Evolutionary conservation across 1,140 invertebrate species (phyloP), one percentile per base, ranked within the genome.

Genomic region (Pseudomyrmex dendroicus): DNA sequence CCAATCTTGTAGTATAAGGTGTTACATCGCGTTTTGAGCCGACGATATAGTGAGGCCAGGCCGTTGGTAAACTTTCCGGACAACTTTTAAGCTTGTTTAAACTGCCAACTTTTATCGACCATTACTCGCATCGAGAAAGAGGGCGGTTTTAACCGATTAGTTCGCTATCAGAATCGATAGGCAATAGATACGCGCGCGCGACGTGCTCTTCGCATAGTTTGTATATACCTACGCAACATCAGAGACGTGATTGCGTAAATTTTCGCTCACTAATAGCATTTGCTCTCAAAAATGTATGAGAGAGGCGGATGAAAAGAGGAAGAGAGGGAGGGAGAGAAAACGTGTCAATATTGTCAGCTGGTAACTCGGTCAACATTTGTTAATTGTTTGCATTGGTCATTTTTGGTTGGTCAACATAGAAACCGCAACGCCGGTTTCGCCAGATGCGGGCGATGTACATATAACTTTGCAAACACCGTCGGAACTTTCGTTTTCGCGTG

Each of bases 21-120:
- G 22, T 59, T 72, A 44, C 68, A 57, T 57, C 56, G 44, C 66
- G 56, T 80, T 80, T 78, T 78, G 44, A 78, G 54, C 20, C 44
- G 7, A 57, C 66, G 20, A 61, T 70, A 61, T 56, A 80, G 54
- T 72, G 20, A 44, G 20, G 64, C 22, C 66, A 66, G 70, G 50
- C 52, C 76, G 20, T 70, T 17, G 15, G 66, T 80, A 70, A 80
- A 80, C 66, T 70, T 70, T 2, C 44, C 46, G 15, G 66, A n/a
- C 66, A 80, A 67, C 76, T 70, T 70, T 80, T 70, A 80, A 80
- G 76, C 76, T 59, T 80, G 66, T 80, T 80, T 59, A 59, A 70
- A 59, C 66, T 59, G 54, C 44, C 66, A 80, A 80, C 54, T 80
- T 80, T 80, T 70, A 80, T 80, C 76, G 66, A 12, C 66, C 76